These are phyloP conservation scores for Axis porcinus DNA, from an alignment of 2,113 vertebrate genomes.

Conservation along the genomic window DNA sequence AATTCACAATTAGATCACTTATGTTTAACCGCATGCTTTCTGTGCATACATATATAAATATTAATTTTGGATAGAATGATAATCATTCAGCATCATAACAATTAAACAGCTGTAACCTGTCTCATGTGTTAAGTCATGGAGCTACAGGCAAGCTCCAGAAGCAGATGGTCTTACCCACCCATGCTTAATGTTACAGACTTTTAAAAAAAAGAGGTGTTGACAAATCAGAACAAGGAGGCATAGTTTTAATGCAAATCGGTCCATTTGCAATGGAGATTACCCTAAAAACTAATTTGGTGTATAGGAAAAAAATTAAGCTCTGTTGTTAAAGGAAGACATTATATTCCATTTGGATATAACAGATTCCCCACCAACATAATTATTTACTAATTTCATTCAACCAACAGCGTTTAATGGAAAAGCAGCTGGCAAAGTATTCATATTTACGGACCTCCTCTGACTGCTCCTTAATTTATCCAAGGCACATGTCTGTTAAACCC, in stretches of 20 bases:
- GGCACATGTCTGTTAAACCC: slow-evolving; percentile 62
- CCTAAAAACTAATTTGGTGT: slow-evolving; percentile 78
- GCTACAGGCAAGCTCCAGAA: slow-evolving; percentile 78
- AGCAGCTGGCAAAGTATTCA: slow-evolving; percentile 80
- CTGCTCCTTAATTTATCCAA: slow-evolving; percentile 75
- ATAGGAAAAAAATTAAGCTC: slow-evolving; percentile 76
- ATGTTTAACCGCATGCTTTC: slow-evolving; percentile 79
- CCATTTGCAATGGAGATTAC: slow-evolving; percentile 83
- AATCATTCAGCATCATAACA: slow-evolving; percentile 79
- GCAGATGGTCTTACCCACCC: slow-evolving; percentile 85
- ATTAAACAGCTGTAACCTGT: slow-evolving; percentile 86
- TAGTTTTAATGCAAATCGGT: slow-evolving; percentile 81
- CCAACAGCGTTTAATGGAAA: slow-evolving; percentile 80
- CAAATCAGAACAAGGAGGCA: slow-evolving; percentile 83
- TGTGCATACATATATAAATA: slow-evolving; percentile 79
- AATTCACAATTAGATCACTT: slow-evolving; percentile 79
- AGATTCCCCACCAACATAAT: slow-evolving; percentile 80
- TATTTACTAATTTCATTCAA: slow-evolving; percentile 84
- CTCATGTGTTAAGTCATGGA: slow-evolving; percentile 76
- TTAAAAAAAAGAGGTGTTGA: slow-evolving; percentile 82
- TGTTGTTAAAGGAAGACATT: slow-evolving; percentile 74
- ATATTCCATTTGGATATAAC: slow-evolving; percentile 68
- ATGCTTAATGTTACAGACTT: slow-evolving; percentile 82
- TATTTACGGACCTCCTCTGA: slow-evolving; percentile 76
- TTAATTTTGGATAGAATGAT: slow-evolving; percentile 81